Evolutionary conservation across 2,797 vertebrate genomes (phyloP), one percentile per base, ranked within the genome.

Genomic region (Arctocebus calabarensis): DNA sequence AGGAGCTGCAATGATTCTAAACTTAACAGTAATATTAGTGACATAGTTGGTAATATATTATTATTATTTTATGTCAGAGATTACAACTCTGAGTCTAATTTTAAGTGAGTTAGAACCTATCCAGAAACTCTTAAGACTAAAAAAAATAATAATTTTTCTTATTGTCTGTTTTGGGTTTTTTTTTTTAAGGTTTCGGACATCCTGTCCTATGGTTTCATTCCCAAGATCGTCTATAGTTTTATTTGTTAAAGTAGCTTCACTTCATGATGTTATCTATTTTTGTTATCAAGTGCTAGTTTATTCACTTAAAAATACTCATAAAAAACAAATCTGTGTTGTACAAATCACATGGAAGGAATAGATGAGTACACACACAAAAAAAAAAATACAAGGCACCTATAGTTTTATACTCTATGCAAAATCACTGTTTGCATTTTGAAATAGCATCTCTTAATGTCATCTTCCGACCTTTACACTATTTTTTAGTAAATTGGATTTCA

Each of bases 91-190:
- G 23, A 29, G 1, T 43, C 23, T 90, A 45, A 84, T 95, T 68
- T 66, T 61, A 86, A 61, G 84, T 92, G 27, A 88, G 27, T 75
- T 87, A 87, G 57, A 96, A 62, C 12, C 3, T 87, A 82, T 43
- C n/a, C 27, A 48, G 25, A 95, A 43, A 81, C 43, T 84, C 48
- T 55, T 55, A 91, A 91, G 34, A 79, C 86, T 86, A 22, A n/a
- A 40, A 52, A 64, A 3, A 17, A 25, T 25, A 14, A 32, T 64
- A 66, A n/a, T 66, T 27, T 27, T 89, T 83, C 81, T 84, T 43
- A 2, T 62, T 32, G 62, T 94, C 83, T 94, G n/a, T 66, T 61
- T 94, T 95, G 94, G 10, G n/a, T 85, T 75, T 81, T 90, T 90
- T 45, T 52, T 29, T 61, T 81, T 61, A 40, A 25, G 48, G 4